Conservation (phyloP, 1,140 invertebrate species). For the Bombus polaris region DNA sequence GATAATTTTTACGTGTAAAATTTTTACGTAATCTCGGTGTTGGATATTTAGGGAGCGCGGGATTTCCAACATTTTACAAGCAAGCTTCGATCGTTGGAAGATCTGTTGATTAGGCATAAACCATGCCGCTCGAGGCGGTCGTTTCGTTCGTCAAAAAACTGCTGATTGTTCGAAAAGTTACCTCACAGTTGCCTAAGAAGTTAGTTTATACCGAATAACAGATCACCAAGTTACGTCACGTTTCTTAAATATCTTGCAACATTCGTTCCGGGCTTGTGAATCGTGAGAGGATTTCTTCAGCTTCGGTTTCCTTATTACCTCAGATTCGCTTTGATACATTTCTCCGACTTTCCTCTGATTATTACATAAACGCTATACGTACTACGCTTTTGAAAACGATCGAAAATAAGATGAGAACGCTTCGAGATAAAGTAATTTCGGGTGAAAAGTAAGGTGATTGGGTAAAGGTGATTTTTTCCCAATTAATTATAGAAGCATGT, state of each 20-base stretch:
- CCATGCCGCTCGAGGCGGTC: neutral
- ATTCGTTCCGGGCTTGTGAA: neutral
- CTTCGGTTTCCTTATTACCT: neutral
- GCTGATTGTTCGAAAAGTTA: neutral
- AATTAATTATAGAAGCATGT: too few species aligned
- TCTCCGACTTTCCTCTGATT: too few species aligned
- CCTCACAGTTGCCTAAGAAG: slow-evolving; percentile 5
- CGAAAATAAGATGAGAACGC: too few species aligned
- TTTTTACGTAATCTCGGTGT: too few species aligned
- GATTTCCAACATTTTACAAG: neutral
- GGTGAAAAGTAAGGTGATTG: too few species aligned
- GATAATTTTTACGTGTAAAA: too few species aligned
- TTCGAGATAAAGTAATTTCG: too few species aligned
- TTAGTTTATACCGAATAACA: neutral
- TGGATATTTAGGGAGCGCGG: too few species aligned
- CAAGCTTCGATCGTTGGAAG: neutral
- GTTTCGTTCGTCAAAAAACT: neutral
- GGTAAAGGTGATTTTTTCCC: too few species aligned
- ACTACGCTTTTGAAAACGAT: too few species aligned
- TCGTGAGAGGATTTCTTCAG: neutral
- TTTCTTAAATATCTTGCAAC: neutral
- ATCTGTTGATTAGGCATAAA: neutral
- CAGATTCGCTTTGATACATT: too few species aligned
- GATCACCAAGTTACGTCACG: slow-evolving; percentile 5
- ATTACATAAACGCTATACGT: too few species aligned